Conservation (phyloP, 1,140 invertebrate species). For the Heliothis subflexa region DNA sequence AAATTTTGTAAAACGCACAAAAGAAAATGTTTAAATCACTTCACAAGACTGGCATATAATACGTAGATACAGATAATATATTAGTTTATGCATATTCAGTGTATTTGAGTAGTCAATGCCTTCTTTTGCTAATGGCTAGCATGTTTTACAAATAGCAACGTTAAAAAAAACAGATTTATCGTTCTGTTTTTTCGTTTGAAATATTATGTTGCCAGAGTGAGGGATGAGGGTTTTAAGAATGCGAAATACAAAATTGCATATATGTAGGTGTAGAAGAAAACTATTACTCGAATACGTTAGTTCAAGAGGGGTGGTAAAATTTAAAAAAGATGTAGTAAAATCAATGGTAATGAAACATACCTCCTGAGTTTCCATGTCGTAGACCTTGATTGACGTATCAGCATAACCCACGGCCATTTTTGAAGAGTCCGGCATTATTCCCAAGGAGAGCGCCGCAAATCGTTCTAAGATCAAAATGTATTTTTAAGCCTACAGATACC, state of each 20-base stretch:
- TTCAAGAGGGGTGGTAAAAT: neutral
- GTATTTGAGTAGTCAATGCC: constrained; percentile 1
- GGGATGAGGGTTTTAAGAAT: neutral
- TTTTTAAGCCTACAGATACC: neutral
- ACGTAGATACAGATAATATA: constrained; percentile 22
- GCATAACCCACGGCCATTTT: constrained; percentile 75
- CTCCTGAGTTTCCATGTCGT: constrained; percentile 78
- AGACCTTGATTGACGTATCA: constrained; percentile 75
- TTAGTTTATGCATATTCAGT: constrained; percentile 39
- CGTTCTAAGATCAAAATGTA: constrained; percentile 62
- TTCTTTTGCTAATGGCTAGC: neutral
- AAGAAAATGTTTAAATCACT: constrained; percentile 50
- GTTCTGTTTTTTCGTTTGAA: neutral
- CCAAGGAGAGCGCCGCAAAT: constrained; percentile 68
- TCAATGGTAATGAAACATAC: constrained; percentile 49
- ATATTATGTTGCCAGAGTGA: neutral
- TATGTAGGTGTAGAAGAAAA: too few species aligned
- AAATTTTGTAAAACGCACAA: constrained; percentile 1
- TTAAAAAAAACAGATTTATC: neutral
- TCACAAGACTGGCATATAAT: constrained; percentile 13
- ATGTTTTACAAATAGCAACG: constrained; percentile 1
- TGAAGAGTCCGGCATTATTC: constrained; percentile 66
- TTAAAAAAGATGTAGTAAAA: neutral
- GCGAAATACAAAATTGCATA: neutral
- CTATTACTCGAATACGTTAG: neutral